These are phyloP conservation scores for Gobiocypris rarus DNA, from an alignment of 2,113 vertebrate species.

Conservation along the genomic window DNA sequence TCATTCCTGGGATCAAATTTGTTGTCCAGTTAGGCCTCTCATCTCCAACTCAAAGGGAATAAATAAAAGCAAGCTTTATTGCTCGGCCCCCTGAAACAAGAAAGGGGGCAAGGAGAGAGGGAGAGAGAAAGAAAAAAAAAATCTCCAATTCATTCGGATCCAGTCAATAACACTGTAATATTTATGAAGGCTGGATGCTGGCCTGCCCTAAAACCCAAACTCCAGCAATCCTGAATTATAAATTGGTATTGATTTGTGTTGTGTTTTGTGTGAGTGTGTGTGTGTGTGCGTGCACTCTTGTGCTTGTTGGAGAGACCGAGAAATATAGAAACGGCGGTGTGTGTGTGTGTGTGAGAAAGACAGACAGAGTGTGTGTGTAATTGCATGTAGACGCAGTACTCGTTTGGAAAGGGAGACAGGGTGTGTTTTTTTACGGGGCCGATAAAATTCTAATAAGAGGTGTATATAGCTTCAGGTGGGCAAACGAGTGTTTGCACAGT, in stretches of 20 bases:
- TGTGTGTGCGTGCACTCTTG: slow-evolving; percentile 63
- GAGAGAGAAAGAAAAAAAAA: slow-evolving; percentile 61
- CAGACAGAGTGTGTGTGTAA: slow-evolving; percentile 53
- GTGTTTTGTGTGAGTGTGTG: slow-evolving; percentile 68
- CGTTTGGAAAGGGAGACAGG: slow-evolving; percentile 45
- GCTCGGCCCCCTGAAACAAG: slow-evolving; percentile 59
- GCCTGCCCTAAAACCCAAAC: slow-evolving; percentile 82
- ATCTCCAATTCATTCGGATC: slow-evolving; percentile 81
- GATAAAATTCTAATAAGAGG: slow-evolving; percentile 39
- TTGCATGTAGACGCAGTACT: slow-evolving; percentile 31
- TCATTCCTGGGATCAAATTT: slow-evolving; percentile 58
- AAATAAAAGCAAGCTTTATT: slow-evolving; percentile 68
- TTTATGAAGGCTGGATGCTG: slow-evolving; percentile 82
- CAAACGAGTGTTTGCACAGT: slow-evolving; percentile 49
- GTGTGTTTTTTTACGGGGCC: slow-evolving; percentile 26
- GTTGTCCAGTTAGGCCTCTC: slow-evolving; percentile 68
- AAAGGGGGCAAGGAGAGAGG: slow-evolving; percentile 47
- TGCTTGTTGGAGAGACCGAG: slow-evolving; percentile 45
- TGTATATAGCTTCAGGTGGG: slow-evolving; percentile 33
- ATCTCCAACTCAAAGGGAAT: slow-evolving; percentile 69
- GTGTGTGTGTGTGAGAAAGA: slow-evolving; percentile 54
- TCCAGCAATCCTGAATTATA: slow-evolving; percentile 83
- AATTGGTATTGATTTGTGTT: slow-evolving; percentile 81
- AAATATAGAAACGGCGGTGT: slow-evolving; percentile 36
- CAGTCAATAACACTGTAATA: slow-evolving; percentile 84